These are phyloP conservation scores for Dinocampus coccinellae DNA, from an alignment of 2,888 invertebrate species.

Conservation along the genomic window DNA sequence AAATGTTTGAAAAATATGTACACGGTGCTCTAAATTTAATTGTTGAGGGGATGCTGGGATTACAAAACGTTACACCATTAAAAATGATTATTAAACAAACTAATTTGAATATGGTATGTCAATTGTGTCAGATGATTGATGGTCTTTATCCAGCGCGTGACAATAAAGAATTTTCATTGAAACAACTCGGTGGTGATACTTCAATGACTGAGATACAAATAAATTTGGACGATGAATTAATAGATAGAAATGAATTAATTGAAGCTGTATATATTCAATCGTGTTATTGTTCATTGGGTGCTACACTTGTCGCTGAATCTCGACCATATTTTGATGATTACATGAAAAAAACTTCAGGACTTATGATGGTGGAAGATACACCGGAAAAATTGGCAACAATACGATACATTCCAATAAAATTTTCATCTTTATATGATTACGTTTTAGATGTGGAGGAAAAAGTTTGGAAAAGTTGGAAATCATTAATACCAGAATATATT, in stretches of 20 bases:
- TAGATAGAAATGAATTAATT: slow-evolving; percentile 50
- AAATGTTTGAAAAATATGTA: slow-evolving; percentile 83
- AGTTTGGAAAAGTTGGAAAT: slow-evolving; percentile 89
- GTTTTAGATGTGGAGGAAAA: slow-evolving; percentile 77
- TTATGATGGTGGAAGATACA: slow-evolving; percentile 79
- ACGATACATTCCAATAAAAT: slow-evolving; percentile 79
- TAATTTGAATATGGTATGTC: slow-evolving; percentile 86
- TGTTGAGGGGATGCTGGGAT: slow-evolving; percentile 80
- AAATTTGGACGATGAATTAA: slow-evolving; percentile 76
- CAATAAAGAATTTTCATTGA: slow-evolving; percentile 33
- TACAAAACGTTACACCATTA: slow-evolving; percentile 80
- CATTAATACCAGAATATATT: slow-evolving; percentile 81
- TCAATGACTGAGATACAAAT: slow-evolving; percentile 71
- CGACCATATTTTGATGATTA: slow-evolving; percentile 83
- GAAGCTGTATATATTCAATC: slow-evolving; percentile 73
- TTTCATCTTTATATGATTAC: slow-evolving; percentile 85
- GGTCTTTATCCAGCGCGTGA: slow-evolving; percentile 73
- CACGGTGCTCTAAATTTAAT: slow-evolving; percentile 79
- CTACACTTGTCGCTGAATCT: slow-evolving; percentile 78
- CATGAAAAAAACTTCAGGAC: slow-evolving; percentile 80
- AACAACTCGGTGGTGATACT: slow-evolving; percentile 6
- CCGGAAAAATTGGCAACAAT: slow-evolving; percentile 76
- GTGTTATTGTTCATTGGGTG: slow-evolving; percentile 89
- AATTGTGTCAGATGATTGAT: slow-evolving; percentile 85
- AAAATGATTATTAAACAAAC: slow-evolving; percentile 88